Evolutionary conservation across 2,113 vertebrate genomes (phyloP).

Genomic region (Sander lucioperca): DNA sequence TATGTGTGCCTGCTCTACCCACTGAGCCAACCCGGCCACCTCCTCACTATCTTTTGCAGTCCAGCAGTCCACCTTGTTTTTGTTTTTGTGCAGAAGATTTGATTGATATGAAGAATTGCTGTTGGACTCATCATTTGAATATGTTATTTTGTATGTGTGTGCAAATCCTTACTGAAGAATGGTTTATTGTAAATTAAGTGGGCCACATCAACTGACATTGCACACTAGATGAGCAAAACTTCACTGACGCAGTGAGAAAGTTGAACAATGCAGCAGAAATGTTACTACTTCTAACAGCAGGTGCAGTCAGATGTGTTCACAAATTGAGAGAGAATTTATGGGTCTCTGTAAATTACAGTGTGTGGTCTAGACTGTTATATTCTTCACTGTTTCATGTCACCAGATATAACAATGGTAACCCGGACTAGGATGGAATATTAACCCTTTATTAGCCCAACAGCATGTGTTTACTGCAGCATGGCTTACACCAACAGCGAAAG

Average conservation of each 20-base stretch:
- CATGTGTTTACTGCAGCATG: too few relatives aligned
- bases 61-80: not conserved
- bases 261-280: conserved; percentile 61
- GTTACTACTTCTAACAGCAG: conserved; percentile 61
- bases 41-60: not conserved
- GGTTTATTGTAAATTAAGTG: conserved; percentile 66
- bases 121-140: not conserved
- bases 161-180: conserved; percentile 56
- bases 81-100: not conserved
- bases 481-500: too few relatives aligned
- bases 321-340: too few relatives aligned
- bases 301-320: conserved; percentile 54
- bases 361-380: too few relatives aligned
- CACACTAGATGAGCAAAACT: too few relatives aligned
- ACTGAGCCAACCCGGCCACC: too few relatives aligned
- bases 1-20: too few relatives aligned
- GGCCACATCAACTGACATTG: conserved; percentile 11
- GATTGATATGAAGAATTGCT: not conserved
- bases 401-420: too few relatives aligned
- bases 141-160: conserved; percentile 61
- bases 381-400: too few relatives aligned
- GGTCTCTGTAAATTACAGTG: too few relatives aligned
- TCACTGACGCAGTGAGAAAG: conserved; percentile 52
- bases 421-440: too few relatives aligned
- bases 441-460: too few relatives aligned